Base-by-base conservation (phyloP, 2,888 invertebrate species). In the Spisula subtruncata region DNA sequence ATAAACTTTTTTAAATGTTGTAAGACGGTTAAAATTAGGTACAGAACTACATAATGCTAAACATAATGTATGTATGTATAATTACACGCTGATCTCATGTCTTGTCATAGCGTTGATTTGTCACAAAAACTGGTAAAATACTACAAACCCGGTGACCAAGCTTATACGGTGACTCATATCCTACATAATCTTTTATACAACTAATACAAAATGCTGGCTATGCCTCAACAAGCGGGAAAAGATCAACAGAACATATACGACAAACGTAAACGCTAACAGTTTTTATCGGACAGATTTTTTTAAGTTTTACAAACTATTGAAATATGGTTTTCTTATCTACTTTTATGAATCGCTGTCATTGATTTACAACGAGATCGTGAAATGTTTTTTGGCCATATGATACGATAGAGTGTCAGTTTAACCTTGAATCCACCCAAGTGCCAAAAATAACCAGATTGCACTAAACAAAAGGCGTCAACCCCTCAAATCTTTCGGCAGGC, bases 401-500 rank as follows among this genome's bases (percentile, higher is more conserved):
- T 75, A 75, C 35, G 35, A 75, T 75, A 75, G 5, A 35, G 75
- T 75, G 75, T 75, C 75, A 75, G 29, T 75, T 75, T 75, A 75
- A 75, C 75, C 75, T 35, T 75, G 75, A 75, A 32, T 5, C n/a
- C 18, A 75, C 35, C 8, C 41, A 0, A 75, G 75, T 14, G 35
- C 75, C 75, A 75, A 75, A 75, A 75, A 75, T 75, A 75, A 25
- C 75, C 35, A 32, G 75, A 75, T 75, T 75, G 75, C 32, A 35
- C 35, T 25, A 75, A 75, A 12, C 41, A 41, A 25, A 18, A 32
- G 35, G 75, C 35, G 60, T 66, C 29, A 75, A 75, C 35, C 75
- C 75, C 75, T 35, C 35, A 75, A 75, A 35, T 18, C 35, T 18
- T 10, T 35, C 18, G 18, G 35, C 35, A 35, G 32, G 75, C 75